Evolutionary conservation across 2,113 vertebrate species (phyloP).

Genomic region (Numenius arquata): DNA sequence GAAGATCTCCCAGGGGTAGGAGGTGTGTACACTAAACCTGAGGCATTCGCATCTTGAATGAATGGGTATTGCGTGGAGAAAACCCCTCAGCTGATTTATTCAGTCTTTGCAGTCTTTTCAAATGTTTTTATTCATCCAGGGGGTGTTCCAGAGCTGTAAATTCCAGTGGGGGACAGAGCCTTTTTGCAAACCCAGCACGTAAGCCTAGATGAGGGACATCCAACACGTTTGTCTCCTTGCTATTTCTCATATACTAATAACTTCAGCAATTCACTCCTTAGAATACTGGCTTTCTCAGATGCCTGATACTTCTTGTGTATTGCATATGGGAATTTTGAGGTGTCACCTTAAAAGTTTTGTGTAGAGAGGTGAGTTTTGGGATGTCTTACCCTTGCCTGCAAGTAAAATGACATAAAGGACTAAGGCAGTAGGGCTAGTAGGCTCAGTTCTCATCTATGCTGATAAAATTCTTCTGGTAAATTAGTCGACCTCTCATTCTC

Average conservation of each 20-base stretch:
- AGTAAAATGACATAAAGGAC: neutral
- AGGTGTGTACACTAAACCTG: neutral
- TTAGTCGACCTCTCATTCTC: neutral
- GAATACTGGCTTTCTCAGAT: neutral
- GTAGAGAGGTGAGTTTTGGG: neutral
- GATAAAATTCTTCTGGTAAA: neutral
- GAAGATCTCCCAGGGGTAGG: neutral
- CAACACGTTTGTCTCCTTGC: accelerated
- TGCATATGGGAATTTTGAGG: neutral
- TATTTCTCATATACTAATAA: neutral
- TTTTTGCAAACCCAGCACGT: neutral
- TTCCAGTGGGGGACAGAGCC: neutral
- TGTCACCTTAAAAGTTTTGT: neutral
- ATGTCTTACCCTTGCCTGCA: neutral
- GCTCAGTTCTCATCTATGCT: neutral
- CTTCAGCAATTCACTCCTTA: neutral
- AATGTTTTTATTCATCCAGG: too few species aligned
- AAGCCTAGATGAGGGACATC: neutral
- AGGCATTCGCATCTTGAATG: neutral
- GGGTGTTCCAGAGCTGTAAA: neutral
- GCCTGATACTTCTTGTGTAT: neutral
- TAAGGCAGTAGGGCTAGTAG: neutral
- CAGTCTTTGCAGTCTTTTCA: too few species aligned
- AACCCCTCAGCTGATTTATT: neutral
- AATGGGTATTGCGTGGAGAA: neutral